Percentiles rank a stretch among this genome's conserved stretches.
These are phyloP conservation scores for Matsumurasca onukii DNA, from an alignment of 1,140 invertebrate genomes.

Conservation along the genomic window DNA sequence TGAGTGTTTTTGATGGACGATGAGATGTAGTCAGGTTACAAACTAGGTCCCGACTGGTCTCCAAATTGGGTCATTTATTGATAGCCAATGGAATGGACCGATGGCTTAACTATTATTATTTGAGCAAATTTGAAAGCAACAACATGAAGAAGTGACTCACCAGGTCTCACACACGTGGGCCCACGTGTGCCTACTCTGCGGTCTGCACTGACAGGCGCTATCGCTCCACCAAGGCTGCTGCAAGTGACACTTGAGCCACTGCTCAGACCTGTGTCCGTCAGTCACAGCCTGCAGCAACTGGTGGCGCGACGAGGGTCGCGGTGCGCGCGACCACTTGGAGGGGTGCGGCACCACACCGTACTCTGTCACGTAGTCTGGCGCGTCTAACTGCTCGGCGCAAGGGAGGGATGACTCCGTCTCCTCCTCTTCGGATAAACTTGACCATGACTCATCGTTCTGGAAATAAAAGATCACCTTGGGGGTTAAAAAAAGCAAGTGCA, in stretches of 20 bases:
- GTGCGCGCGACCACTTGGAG: background rate
- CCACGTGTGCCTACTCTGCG: background rate
- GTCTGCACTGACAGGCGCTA: background rate
- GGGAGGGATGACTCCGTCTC: background rate
- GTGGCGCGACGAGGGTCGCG: too few relatives aligned
- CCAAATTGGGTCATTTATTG: too few relatives aligned
- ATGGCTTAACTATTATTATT: too few relatives aligned
- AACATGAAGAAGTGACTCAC: too few relatives aligned
- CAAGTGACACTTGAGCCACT: background rate
- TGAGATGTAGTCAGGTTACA: too few relatives aligned
- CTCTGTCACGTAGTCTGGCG: background rate
- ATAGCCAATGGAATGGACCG: too few relatives aligned
- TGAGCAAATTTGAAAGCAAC: too few relatives aligned
- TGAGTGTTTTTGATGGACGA: too few relatives aligned
- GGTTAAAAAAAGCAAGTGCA: too few relatives aligned
- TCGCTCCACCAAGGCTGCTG: slow-evolving; percentile 11
- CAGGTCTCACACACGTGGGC: background rate
- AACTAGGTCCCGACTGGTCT: too few relatives aligned
- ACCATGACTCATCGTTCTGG: slow-evolving; percentile 14
- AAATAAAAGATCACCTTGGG: too few relatives aligned
- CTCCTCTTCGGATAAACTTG: background rate
- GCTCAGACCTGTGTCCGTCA: background rate
- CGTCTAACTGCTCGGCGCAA: too few relatives aligned
- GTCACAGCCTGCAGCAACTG: background rate
- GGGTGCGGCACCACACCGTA: background rate